A percentile compares a stretch with the other conserved stretches of the same genome.
phyloP scores from a whole-genome alignment of 2,797 vertebrate genomes.

The Glyptemys insculpta region DNA sequence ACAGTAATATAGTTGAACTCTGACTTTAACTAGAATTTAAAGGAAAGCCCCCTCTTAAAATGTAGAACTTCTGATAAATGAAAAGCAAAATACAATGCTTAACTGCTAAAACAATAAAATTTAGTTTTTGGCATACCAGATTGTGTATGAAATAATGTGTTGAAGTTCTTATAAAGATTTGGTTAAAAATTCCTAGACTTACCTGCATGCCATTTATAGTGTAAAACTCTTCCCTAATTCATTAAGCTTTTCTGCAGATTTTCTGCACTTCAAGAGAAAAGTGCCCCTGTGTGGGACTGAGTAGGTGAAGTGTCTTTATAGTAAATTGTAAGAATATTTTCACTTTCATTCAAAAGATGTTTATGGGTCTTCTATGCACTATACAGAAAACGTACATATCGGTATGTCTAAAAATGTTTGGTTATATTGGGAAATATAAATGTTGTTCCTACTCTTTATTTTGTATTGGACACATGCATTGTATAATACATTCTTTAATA shows the following conservation, averaged over 20 bases:
- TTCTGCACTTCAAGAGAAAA: neutral
- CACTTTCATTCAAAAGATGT: neutral
- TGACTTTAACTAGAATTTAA: neutral
- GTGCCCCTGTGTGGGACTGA: neutral
- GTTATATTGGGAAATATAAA: neutral
- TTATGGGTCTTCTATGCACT: neutral
- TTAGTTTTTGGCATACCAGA: neutral
- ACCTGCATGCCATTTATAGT: neutral
- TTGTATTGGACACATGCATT: neutral
- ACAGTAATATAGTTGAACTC: neutral
- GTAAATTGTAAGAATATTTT: neutral
- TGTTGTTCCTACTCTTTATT: neutral
- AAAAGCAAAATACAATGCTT: neutral
- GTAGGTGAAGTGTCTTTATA: neutral
- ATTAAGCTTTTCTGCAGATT: neutral
- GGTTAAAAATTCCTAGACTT: neutral
- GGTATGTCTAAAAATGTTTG: neutral
- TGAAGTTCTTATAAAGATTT: neutral
- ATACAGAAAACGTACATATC: neutral
- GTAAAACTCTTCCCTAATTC: neutral
- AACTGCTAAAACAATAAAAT: neutral
- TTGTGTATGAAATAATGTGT: neutral
- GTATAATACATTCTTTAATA: neutral
- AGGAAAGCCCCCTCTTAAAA: neutral
- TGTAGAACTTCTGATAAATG: neutral